Evolutionary conservation across 2,797 vertebrate species (phyloP).

Genomic region (Ctenopoma kingsleyae): DNA sequence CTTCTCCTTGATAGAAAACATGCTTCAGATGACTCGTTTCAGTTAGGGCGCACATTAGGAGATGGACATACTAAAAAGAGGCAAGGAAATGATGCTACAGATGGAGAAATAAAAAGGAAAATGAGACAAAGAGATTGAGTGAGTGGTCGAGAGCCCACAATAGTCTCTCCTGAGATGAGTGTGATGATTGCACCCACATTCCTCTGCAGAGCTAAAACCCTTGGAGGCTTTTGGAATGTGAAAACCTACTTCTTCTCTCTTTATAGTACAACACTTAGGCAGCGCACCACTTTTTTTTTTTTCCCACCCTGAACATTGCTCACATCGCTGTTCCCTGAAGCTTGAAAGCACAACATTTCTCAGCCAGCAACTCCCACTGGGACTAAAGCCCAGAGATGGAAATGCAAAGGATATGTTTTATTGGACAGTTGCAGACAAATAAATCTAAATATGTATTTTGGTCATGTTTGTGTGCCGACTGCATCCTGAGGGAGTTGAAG

Average conservation of each 20-base stretch:
- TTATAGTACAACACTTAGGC: constrained; percentile 81
- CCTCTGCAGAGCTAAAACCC: constrained; percentile 71
- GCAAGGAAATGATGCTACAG: constrained; percentile 34
- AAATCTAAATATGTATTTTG: constrained; percentile 90
- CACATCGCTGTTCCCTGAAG: constrained; percentile 85
- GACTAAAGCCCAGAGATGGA: constrained; percentile 82
- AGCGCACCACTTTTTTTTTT: constrained; percentile 61
- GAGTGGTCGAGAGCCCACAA: constrained; percentile 57
- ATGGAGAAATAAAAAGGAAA: constrained; percentile 50
- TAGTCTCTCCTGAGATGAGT: constrained; percentile 75
- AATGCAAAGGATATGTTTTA: constrained; percentile 87
- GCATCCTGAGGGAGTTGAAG: constrained; percentile 80
- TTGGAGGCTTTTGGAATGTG: constrained; percentile 78
- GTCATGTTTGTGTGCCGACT: constrained; percentile 83
- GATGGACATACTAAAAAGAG: constrained; percentile 43
- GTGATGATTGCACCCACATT: constrained; percentile 80
- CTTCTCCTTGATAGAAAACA: constrained; percentile 56
- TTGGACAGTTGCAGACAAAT: constrained; percentile 88
- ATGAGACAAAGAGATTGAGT: constrained; percentile 68
- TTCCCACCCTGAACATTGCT: constrained; percentile 83
- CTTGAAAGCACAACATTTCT: constrained; percentile 88
- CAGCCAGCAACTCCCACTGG: constrained; percentile 86
- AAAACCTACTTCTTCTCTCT: constrained; percentile 80
- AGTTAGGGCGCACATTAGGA: constrained; percentile 29
- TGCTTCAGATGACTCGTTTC: constrained; percentile 39